A percentile compares a stretch with the other conserved stretches of the same genome.
These are phyloP conservation scores for Lithobius niger DNA, from an alignment of 1,140 invertebrate genomes.

Conservation along the genomic window DNA sequence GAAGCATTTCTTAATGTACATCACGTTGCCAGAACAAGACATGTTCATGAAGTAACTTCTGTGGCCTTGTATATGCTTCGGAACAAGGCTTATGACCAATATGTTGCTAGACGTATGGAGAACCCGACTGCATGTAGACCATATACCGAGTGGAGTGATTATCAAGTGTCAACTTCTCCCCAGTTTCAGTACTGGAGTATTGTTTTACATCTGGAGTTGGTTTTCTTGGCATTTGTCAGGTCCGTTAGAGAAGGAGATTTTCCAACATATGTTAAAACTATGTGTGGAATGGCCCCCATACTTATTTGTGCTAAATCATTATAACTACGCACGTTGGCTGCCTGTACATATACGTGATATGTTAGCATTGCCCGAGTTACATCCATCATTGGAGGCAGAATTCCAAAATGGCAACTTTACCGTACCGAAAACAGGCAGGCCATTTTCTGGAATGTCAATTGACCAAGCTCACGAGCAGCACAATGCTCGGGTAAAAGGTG, in stretches of 20 bases:
- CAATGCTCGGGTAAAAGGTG: slow-evolving; percentile 20
- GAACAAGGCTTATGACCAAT: background rate
- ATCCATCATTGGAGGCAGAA: background rate
- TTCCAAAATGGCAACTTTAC: no score
- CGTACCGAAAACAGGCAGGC: slow-evolving; percentile 13
- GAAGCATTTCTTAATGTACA: background rate
- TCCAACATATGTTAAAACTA: background rate
- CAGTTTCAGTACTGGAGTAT: background rate
- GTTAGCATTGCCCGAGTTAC: slow-evolving; percentile 2
- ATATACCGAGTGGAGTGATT: background rate
- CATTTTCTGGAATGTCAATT: slow-evolving; percentile 17
- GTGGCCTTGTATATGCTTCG: background rate
- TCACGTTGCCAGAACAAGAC: background rate
- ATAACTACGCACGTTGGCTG: slow-evolving; percentile 17
- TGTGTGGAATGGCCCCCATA: background rate
- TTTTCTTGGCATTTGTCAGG: no score
- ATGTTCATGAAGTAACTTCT: background rate
- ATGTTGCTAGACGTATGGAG: background rate
- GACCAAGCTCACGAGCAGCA: slow-evolving; percentile 24
- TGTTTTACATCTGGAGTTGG: no score
- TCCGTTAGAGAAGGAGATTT: no score
- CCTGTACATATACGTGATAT: slow-evolving; percentile 18
- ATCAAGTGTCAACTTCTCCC: no score
- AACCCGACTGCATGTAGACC: background rate
- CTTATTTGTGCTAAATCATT: slow-evolving; percentile 12